These are phyloP conservation scores for Pipistrellus kuhlii DNA, from an alignment of 2,797 vertebrate genomes.

Conservation along the genomic window DNA sequence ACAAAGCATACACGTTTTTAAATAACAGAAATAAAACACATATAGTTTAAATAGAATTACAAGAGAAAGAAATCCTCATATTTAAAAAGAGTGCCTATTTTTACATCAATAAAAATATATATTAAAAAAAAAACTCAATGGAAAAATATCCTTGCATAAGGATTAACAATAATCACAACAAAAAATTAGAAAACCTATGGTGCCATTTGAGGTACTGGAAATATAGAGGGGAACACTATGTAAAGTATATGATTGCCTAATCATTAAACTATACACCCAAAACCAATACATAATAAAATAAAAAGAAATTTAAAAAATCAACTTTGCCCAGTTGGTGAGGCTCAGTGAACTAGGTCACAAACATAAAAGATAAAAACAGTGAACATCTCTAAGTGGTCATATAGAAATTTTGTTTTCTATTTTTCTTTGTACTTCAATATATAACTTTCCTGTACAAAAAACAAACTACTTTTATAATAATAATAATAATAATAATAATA, in stretches of 20 bases:
- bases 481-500: neutral
- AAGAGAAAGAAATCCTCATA: slow-evolving; percentile 51
- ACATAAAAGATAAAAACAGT: neutral
- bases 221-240: too few species aligned
- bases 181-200: too few species aligned
- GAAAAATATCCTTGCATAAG: too few species aligned
- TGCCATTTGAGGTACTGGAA: too few species aligned
- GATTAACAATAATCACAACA: too few species aligned
- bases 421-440: neutral
- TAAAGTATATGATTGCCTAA: too few species aligned
- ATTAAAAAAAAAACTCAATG: too few species aligned
- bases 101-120: slow-evolving; percentile 15
- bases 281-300: too few species aligned
- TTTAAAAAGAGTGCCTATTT: neutral
- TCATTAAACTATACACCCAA: too few species aligned
- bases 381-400: neutral
- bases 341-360: neutral
- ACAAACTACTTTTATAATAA: slow-evolving; percentile 18
- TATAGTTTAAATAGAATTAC: slow-evolving; percentile 49
- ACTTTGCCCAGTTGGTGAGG: too few species aligned
- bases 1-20: slow-evolving; percentile 80
- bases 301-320: too few species aligned
- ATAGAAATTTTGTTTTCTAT: neutral
- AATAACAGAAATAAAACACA: slow-evolving; percentile 64
- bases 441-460: slow-evolving; percentile 22